phyloP scores from a whole-genome alignment of 2,113 vertebrate species.

The Mustelus asterias region DNA sequence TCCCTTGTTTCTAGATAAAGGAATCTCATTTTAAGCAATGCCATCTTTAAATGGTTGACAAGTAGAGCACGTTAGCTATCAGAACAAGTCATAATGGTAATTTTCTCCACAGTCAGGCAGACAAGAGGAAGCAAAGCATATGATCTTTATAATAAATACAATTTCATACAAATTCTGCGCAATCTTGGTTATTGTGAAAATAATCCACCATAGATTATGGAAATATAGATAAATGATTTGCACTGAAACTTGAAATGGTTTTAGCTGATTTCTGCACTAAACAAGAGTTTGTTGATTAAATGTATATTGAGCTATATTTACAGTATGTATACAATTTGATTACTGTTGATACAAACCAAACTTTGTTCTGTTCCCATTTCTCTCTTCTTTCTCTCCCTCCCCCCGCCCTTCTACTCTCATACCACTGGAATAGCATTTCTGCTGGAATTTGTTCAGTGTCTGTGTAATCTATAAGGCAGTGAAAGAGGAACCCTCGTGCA shows the following conservation, averaged over 20 bases:
- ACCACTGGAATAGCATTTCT: background rate
- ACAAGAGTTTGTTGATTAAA: background rate
- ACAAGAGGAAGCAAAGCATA: background rate
- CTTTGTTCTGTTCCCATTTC: constrained; percentile 22
- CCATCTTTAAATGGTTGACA: background rate
- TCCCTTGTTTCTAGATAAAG: background rate
- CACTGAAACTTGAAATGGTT: background rate
- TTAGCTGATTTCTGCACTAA: background rate
- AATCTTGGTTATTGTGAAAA: background rate
- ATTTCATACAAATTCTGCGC: background rate
- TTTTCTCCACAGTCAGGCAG: background rate
- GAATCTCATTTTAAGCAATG: background rate
- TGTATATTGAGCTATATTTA: background rate
- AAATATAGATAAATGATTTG: background rate
- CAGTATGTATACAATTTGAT: background rate
- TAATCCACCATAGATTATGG: background rate
- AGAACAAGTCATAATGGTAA: background rate
- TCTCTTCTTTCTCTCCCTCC: background rate
- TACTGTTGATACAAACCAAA: constrained; percentile 9
- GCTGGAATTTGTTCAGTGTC: background rate
- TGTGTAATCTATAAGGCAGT: background rate
- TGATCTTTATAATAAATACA: background rate
- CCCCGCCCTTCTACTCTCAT: background rate
- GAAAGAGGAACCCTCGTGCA: background rate
- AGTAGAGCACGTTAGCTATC: background rate